Evolutionary conservation across 2,113 vertebrate species (phyloP), one percentile per base, ranked within the genome.

Genomic region (Zosterops pallidus): DNA sequence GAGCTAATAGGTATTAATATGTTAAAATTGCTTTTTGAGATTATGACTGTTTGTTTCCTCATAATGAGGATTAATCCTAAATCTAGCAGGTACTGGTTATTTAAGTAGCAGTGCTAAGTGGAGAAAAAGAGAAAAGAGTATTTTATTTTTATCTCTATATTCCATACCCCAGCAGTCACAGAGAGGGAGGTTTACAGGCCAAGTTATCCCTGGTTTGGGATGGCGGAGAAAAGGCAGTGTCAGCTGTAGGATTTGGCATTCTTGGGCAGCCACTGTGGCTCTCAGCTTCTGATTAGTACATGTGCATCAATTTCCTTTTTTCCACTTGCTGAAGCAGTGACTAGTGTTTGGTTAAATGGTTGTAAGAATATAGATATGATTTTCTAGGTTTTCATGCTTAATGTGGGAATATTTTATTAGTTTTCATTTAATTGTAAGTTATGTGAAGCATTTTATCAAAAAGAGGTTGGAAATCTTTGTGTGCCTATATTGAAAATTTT

Each of bases 1-100:
- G 97, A 96, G 97, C 86, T 96, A 94, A 92, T 97, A 95, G 91
- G 63, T 95, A 96, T 97, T 97, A 98, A 97, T 60, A 39, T 29
- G 64, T 62, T 93, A 64, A 92, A 87, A 35, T 93, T 92, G 92
- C 37, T 68, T 93, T 96, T 97, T 93, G 72, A 88, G 96, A 96
- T 52, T 83, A 75, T 67, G 46, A 68, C 18, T 85, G 22, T 65
- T 96, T 95, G 42, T 94, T 97, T 95, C 44, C 52, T 91, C 18
- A 31, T 92, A 76, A 86, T 92, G 87, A 89, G 71, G 47, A 78
- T 93, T 92, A 92, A 92, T 44, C 24, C 33, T 76, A 52, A 91
- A 64, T 59, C 37, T 83, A 62, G n/a, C 5, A 19, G 67, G 22
- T 69, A 37, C n/a, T 74, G 55, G 64, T 89, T 76, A 35, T 49